Base-by-base conservation (phyloP, 1,140 invertebrate species). In the Achatina immaculata region DNA sequence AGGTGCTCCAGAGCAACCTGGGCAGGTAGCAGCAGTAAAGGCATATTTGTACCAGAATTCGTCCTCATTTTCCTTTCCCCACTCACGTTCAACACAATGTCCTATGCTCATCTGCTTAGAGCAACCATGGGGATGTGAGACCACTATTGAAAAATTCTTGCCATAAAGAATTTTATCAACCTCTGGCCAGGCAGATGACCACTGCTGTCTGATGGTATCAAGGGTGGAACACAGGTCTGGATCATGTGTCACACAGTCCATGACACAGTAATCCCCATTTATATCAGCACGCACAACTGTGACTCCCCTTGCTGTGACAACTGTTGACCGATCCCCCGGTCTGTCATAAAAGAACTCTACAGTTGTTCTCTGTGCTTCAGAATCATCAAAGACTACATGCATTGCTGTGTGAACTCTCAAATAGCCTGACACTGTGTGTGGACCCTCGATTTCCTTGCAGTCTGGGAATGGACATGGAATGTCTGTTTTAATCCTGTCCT, bases 51-150 rank as follows among this genome's bases (percentile, higher is more conserved):
- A 45, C 38, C 43, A 42, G 0, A 2, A 9, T 21, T 45, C 28
- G 16, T 51, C 74, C 2, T 34, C 31, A 42, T 14, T 16, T 0
- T n/a, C 55, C 48, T 62, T 38, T 1, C 31, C 34, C 0, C 0
- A 45, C 4, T 58, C 34, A 4, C 55, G 16, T 4, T 43, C 16
- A 9, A 62, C 6, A 6, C 51, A 76, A 28, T 9, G 42, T 14
- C 74, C 74, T 24, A 62, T 34, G 19, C 38, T 58, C 3, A 76
- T 21, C 6, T 36, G 31, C 34, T 76, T 76, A 43, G 74, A 55
- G 51, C 74, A 62, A 31, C 74, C 74, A 43, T 76, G 74, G 24
- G 74, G 74, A 65, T 76, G 74, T 1, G 74, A 76, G 31, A 76
- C 55, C 1, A 65, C 55, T 14, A 76, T 38, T 11, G 55, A 36